These are phyloP conservation scores for Empis livida DNA, from an alignment of 2,888 invertebrate species.

Conservation along the genomic window DNA sequence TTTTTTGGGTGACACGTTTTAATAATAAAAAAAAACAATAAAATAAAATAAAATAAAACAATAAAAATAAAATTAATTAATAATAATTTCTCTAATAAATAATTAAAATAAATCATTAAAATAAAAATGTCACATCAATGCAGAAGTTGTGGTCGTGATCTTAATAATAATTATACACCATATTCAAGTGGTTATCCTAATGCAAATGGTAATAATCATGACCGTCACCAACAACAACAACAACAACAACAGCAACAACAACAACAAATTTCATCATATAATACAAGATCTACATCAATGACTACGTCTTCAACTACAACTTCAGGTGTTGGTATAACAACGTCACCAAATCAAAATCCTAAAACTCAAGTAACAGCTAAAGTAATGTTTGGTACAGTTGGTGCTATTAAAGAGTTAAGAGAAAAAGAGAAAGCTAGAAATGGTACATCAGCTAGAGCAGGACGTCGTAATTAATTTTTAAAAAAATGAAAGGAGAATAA, in stretches of 20 bases:
- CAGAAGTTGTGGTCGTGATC: constrained; percentile 36
- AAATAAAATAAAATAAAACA: background rate
- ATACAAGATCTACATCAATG: constrained; percentile 13
- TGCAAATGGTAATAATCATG: constrained; percentile 26
- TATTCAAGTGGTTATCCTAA: constrained; percentile 34
- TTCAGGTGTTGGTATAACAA: constrained; percentile 4
- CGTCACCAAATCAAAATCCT: too few species aligned
- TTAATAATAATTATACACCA: constrained; percentile 36
- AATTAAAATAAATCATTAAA: constrained; percentile 8
- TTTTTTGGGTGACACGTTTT: background rate
- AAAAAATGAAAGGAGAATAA: background rate
- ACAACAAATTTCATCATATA: constrained; percentile 14
- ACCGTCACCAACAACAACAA: constrained; percentile 17
- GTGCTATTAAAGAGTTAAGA: constrained; percentile 59
- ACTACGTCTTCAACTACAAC: constrained; percentile 13
- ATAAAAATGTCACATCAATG: constrained; percentile 35
- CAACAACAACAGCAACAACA: constrained; percentile 2
- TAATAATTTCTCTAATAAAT: background rate
- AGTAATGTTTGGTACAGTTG: constrained; percentile 59
- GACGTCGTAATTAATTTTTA: constrained; percentile 25
- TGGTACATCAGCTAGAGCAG: constrained; percentile 36
- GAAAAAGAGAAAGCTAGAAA: constrained; percentile 55
- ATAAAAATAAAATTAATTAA: background rate
- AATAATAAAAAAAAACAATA: background rate
- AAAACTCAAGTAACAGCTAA: constrained; percentile 49